A percentile compares a stretch with the other conserved stretches of the same genome.
Evolutionary conservation across 2,113 vertebrate genomes (phyloP).

Genomic region (Pollimyrus isidori): DNA sequence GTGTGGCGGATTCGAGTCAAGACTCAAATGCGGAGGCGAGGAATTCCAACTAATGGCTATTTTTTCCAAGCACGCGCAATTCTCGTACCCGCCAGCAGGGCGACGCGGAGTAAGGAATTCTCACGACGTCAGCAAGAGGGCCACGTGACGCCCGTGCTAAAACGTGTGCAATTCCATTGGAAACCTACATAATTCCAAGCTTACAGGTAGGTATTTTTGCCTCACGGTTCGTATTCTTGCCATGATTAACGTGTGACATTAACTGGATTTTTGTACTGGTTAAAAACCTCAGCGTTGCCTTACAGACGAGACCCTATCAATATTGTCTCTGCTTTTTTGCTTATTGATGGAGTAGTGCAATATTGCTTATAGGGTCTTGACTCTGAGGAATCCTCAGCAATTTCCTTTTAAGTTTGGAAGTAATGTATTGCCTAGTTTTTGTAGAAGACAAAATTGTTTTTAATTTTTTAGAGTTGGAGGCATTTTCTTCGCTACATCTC

Average conservation of each 20-base stretch:
- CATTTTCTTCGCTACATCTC: neutral
- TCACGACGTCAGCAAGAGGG: slow-evolving; percentile 18
- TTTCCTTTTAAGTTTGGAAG: neutral
- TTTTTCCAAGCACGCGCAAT: slow-evolving; percentile 16
- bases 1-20: neutral
- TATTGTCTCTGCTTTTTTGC: slow-evolving; percentile 87
- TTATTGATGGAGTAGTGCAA: slow-evolving; percentile 83
- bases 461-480: neutral
- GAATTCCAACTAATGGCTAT: slow-evolving; percentile 19
- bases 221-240: neutral
- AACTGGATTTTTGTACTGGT: slow-evolving; percentile 14
- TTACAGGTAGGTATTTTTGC: slow-evolving; percentile 22
- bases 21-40: slow-evolving; percentile 6
- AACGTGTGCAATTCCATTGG: slow-evolving; percentile 3
- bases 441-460: neutral
- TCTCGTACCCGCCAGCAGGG: slow-evolving; percentile 18
- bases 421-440: neutral
- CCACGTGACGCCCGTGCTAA: slow-evolving; percentile 14
- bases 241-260: neutral
- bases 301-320: slow-evolving; percentile 83
- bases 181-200: slow-evolving; percentile 19
- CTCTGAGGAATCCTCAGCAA: slow-evolving; percentile 61
- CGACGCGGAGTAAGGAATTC: slow-evolving; percentile 21
- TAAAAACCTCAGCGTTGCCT: slow-evolving; percentile 39
- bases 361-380: slow-evolving; percentile 97